A percentile compares a stretch with the other conserved stretches of the same genome.
Conservation (phyloP, 2,113 vertebrate genomes). For the Phodopus roborovskii region DNA sequence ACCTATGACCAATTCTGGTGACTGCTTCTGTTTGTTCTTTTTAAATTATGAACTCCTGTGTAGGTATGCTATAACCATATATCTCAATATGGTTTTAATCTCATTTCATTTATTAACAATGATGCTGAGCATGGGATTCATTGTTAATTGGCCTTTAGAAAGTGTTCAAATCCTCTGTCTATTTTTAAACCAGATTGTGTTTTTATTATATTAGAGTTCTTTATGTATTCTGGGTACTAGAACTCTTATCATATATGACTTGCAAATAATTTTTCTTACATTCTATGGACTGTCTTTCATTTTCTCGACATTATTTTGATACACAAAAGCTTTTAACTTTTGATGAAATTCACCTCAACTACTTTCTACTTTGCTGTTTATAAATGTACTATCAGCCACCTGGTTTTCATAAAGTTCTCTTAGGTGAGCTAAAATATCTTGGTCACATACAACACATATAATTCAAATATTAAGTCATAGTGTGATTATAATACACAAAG, state of each 20-base stretch:
- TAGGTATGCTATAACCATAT: neutral
- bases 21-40: neutral
- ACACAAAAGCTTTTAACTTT: constrained; percentile 32
- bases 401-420: neutral
- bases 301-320: constrained; percentile 4
- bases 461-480: constrained; percentile 30
- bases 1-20: neutral
- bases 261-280: constrained; percentile 44
- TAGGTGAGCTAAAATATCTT: neutral
- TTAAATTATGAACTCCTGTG: neutral
- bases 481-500: constrained; percentile 28
- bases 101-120: neutral
- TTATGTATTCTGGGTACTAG: neutral
- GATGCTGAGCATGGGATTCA: neutral
- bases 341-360: neutral
- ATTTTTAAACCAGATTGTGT: constrained; percentile 1
- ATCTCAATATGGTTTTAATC: neutral
- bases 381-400: neutral
- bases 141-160: neutral
- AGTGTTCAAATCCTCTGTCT: neutral
- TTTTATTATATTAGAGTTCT: neutral
- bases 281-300: neutral
- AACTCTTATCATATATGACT: neutral
- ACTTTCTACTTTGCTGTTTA: neutral
- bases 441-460: neutral